Percentiles rank a stretch among this genome's conserved stretches.
phyloP scores from a whole-genome alignment of 1,140 invertebrate genomes.

The Caenorhabditis brenneri region DNA sequence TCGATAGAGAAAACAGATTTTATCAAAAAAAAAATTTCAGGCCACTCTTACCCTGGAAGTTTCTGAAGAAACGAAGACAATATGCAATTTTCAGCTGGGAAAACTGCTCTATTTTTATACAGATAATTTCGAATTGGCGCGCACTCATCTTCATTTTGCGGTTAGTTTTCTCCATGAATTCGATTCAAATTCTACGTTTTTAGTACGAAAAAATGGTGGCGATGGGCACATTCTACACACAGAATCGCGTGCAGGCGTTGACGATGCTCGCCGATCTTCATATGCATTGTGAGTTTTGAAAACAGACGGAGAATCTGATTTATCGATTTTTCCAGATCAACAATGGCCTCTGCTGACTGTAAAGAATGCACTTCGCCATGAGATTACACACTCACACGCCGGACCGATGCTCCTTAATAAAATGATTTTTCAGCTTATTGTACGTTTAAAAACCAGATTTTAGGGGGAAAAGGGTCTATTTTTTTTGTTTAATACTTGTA shows the following conservation, averaged over 20 bases:
- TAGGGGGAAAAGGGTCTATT: no score
- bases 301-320: no score
- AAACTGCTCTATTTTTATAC: constrained; percentile 50
- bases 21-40: neutral
- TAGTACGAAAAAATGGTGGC: constrained; percentile 35
- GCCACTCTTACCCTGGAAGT: constrained; percentile 1
- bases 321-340: constrained; percentile 30
- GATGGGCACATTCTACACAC: neutral
- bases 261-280: constrained; percentile 30
- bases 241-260: neutral
- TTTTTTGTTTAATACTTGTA: no score
- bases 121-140: constrained; percentile 29
- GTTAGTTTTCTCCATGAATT: constrained; percentile 7
- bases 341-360: neutral
- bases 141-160: constrained; percentile 1
- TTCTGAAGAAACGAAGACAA: neutral
- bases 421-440: constrained; percentile 17
- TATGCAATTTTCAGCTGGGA: constrained; percentile 40
- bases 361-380: neutral
- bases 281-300: constrained; percentile 48
- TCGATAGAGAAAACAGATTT: no score
- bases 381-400: neutral
- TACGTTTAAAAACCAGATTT: neutral
- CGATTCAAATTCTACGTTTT: no score
- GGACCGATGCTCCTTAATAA: neutral